These are phyloP conservation scores for Neogobius melanostomus DNA, from an alignment of 2,113 vertebrate genomes.

Conservation along the genomic window DNA sequence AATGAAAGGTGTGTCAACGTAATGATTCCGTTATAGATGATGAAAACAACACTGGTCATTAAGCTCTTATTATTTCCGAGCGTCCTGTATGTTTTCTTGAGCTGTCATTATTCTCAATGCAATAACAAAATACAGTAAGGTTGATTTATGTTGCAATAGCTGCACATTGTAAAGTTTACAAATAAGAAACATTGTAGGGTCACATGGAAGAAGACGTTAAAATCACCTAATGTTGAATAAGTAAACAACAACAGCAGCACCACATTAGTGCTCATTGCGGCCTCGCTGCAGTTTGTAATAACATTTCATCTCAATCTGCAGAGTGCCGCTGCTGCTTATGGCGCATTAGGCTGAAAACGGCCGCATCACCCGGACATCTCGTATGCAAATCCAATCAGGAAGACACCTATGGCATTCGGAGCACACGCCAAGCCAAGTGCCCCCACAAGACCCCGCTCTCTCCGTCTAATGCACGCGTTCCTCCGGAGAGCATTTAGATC, in stretches of 20 bases:
- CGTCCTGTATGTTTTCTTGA: too few species aligned
- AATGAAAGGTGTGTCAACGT: too few species aligned
- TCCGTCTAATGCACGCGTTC: conserved; percentile 39
- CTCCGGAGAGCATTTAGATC: conserved; percentile 64
- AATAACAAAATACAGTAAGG: too few species aligned
- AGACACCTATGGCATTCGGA: conserved; percentile 10
- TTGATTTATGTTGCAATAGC: too few species aligned
- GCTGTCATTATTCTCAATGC: too few species aligned
- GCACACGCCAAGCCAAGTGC: conserved; percentile 13
- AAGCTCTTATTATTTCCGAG: too few species aligned
- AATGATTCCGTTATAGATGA: too few species aligned
- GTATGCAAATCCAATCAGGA: conserved; percentile 39
- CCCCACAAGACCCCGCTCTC: conserved; percentile 17
- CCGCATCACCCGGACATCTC: conserved; percentile 2
- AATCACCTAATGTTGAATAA: neutral
- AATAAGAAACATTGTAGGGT: too few species aligned
- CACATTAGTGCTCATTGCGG: neutral
- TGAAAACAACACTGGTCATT: too few species aligned
- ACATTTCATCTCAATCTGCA: too few species aligned
- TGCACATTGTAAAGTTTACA: too few species aligned
- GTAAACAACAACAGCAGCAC: neutral
- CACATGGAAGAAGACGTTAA: neutral
- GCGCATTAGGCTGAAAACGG: neutral
- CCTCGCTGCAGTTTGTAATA: neutral
- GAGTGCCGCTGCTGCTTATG: neutral